phyloP scores from a whole-genome alignment of 1,140 invertebrate species.

The Rhizoglyphus robini region DNA sequence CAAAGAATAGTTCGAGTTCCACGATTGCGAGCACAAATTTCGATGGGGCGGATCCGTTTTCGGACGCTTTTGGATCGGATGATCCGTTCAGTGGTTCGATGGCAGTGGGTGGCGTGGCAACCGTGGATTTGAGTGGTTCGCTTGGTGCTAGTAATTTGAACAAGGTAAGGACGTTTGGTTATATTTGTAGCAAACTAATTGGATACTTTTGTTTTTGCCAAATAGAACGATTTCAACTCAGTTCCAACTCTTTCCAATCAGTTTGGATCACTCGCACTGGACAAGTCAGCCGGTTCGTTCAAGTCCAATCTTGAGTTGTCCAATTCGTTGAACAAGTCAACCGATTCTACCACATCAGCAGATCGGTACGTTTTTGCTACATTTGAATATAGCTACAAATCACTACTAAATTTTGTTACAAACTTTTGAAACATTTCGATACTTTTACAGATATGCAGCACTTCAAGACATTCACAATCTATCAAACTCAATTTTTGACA shows the following conservation, averaged over 20 bases:
- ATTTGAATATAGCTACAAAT: background rate
- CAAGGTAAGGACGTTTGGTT: too few relatives aligned
- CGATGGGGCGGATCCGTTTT: constrained; percentile 9
- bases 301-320: background rate
- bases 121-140: background rate
- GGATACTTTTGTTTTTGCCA: background rate
- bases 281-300: background rate
- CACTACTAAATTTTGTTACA: background rate
- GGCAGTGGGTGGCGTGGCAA: background rate
- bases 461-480: background rate
- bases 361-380: background rate
- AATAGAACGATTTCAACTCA: background rate
- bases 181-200: too few relatives aligned
- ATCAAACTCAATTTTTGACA: constrained; percentile 6
- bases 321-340: background rate
- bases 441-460: constrained; percentile 7
- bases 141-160: background rate
- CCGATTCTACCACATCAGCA: background rate
- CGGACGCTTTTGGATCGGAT: constrained; percentile 10
- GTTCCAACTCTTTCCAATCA: background rate
- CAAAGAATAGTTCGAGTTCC: background rate
- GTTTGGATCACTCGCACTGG: background rate
- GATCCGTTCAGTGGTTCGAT: background rate
- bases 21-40: constrained; percentile 2
- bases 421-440: background rate